Evolutionary conservation across 1,140 invertebrate species (phyloP), one percentile per base, ranked within the genome.

Genomic region (Drosophila rhopaloa): DNA sequence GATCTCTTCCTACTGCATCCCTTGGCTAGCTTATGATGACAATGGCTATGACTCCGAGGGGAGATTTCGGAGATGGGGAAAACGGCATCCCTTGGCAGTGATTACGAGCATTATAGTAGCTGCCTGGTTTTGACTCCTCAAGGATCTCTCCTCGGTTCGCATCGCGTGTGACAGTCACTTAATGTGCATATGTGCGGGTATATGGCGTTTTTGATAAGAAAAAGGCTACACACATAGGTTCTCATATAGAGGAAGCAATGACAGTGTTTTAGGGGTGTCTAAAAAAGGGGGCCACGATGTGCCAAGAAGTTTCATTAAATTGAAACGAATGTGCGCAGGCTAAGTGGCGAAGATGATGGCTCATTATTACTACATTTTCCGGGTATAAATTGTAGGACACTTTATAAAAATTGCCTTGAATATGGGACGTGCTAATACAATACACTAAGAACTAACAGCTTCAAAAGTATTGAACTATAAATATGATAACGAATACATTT

Each of bases 61-160:
- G 65, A 66, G 60, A 43, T 41, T 44, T 51, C 7, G 56, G 41
- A 11, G 43, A 14, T 9, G 38, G 50, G 50, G 14, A 40, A 44
- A 43, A 38, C 37, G 46, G 40, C 72, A 58, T 77, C 75, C 75
- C 75, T 77, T 62, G 74, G 74, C 75, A 77, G 75, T 77, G 75
- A 77, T 77, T 76, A 76, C 73, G 37, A 77, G 73, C 44, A 76
- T 59, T 76, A 66, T 76, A 40, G 61, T 54, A 41, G 75, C 74
- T 77, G 63, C 74, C 41, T 43, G 75, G 75, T 70, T 77, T 53
- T 77, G 75, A 77, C 75, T 77, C 74, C 63, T 77, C 54, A 71
- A 77, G 74, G 65, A 76, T 61, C 75, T 59, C 46, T 32, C 43
- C 37, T 53, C 71, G 19, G 55, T 58, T 40, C 37, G 41, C 61